Evolutionary conservation across 2,888 invertebrate genomes (phyloP).

Genomic region (Temnothorax ravouxi): DNA sequence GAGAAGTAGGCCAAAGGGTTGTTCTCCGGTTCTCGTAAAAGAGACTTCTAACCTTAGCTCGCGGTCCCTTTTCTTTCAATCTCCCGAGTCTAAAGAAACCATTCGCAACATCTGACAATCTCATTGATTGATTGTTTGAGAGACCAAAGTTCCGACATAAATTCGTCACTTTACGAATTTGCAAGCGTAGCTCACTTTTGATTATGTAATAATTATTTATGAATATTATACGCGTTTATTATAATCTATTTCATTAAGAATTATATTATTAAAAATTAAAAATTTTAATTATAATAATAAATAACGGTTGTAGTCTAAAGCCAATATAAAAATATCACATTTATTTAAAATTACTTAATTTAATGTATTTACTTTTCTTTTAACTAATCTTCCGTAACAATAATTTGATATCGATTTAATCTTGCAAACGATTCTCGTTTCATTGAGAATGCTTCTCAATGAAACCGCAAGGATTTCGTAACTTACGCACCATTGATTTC

Average conservation of each 20-base stretch:
- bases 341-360: neutral
- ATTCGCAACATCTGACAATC: neutral
- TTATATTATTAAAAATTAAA: neutral
- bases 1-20: conserved; percentile 81
- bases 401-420: conserved; percentile 1
- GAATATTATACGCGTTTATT: neutral
- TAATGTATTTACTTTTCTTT: neutral
- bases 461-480: conserved; percentile 63
- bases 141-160: neutral
- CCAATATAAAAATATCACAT: neutral
- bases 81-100: conserved; percentile 38
- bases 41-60: conserved; percentile 67
- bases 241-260: neutral
- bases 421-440: neutral
- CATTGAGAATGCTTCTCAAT: conserved; percentile 60
- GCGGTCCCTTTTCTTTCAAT: conserved; percentile 62
- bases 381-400: neutral
- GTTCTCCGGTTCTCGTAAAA: conserved; percentile 33
- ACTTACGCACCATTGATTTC: conserved; percentile 71
- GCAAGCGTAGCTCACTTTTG: neutral
- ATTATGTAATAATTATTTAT: neutral
- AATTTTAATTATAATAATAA: neutral
- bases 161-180: neutral
- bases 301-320: neutral
- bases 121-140: neutral